Percentiles rank a stretch among this genome's conserved stretches.
Evolutionary conservation across 2,888 invertebrate genomes (phyloP).

Genomic region (Odontothrips loti): DNA sequence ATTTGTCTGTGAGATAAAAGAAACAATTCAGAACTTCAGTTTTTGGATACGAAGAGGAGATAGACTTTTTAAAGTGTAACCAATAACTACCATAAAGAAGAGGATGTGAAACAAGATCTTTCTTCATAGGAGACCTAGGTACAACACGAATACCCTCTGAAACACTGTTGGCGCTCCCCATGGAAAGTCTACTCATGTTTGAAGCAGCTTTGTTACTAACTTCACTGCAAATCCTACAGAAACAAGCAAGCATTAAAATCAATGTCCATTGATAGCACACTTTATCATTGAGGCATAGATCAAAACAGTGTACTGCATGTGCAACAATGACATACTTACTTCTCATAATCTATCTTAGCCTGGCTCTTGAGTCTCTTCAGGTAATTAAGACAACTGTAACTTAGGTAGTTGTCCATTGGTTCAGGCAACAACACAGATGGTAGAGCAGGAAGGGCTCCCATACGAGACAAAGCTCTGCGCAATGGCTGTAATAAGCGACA

Average conservation of each 20-base stretch:
- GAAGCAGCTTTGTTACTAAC: conserved; percentile 61
- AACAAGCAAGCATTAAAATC: not conserved
- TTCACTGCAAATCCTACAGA: conserved; percentile 65
- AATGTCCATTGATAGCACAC: too few relatives aligned
- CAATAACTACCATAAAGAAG: conserved; percentile 55
- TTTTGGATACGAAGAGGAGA: not conserved
- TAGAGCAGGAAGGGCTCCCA: conserved; percentile 80
- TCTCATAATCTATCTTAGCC: conserved; percentile 85
- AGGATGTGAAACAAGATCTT: conserved; percentile 77
- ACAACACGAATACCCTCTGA: conserved; percentile 73
- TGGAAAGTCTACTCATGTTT: conserved; percentile 49
- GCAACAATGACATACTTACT: conserved; percentile 35
- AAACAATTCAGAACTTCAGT: conserved; percentile 21
- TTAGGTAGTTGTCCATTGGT: conserved; percentile 85
- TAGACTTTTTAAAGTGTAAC: not conserved
- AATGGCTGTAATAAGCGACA: conserved; percentile 63
- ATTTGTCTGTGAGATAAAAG: conserved; percentile 57
- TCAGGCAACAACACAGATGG: conserved; percentile 86
- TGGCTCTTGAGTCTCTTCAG: conserved; percentile 93
- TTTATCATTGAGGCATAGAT: too few relatives aligned
- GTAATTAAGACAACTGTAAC: conserved; percentile 89
- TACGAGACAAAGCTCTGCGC: conserved; percentile 81
- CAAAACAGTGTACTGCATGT: too few relatives aligned
- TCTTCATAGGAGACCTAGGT: conserved; percentile 65
- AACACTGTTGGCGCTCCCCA: conserved; percentile 49